These are phyloP conservation scores for Sisor rabdophorus DNA, from an alignment of 2,113 vertebrate species.

Conservation along the genomic window DNA sequence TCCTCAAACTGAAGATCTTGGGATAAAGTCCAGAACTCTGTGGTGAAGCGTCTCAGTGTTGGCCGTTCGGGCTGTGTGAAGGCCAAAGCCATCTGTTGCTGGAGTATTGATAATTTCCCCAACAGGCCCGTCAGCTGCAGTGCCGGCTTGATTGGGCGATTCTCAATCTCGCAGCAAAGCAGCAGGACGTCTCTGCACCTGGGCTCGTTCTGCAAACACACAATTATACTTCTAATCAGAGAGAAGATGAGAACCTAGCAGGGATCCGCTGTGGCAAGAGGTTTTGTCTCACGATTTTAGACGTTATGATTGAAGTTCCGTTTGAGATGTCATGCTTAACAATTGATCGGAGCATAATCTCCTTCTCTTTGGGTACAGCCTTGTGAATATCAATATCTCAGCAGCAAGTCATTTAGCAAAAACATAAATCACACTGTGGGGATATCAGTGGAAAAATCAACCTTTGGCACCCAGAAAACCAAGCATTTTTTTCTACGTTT, in stretches of 20 bases:
- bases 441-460: neutral
- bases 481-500: neutral
- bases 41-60: conserved; percentile 28
- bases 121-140: conserved; percentile 51
- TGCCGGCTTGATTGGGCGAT: conserved; percentile 51
- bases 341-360: neutral
- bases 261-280: conserved; percentile 35
- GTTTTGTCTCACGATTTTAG: conserved; percentile 39
- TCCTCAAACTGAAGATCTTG: conserved; percentile 13
- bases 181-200: conserved; percentile 50
- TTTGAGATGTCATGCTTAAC: conserved; percentile 40
- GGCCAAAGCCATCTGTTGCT: conserved; percentile 52
- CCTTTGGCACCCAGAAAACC: neutral
- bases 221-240: conserved; percentile 52
- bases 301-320: conserved; percentile 38
- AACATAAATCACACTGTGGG: neutral
- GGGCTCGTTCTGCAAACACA: conserved; percentile 48
- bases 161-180: conserved; percentile 44
- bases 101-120: conserved; percentile 51
- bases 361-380: conserved; percentile 16
- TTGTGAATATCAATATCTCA: conserved; percentile 39
- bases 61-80: conserved; percentile 33
- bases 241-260: conserved; percentile 33
- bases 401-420: conserved; percentile 1
- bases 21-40: conserved; percentile 31